Evolutionary conservation across 2,113 vertebrate genomes (phyloP), one percentile per base, ranked within the genome.

Genomic region (Protomyctophum bolini): DNA sequence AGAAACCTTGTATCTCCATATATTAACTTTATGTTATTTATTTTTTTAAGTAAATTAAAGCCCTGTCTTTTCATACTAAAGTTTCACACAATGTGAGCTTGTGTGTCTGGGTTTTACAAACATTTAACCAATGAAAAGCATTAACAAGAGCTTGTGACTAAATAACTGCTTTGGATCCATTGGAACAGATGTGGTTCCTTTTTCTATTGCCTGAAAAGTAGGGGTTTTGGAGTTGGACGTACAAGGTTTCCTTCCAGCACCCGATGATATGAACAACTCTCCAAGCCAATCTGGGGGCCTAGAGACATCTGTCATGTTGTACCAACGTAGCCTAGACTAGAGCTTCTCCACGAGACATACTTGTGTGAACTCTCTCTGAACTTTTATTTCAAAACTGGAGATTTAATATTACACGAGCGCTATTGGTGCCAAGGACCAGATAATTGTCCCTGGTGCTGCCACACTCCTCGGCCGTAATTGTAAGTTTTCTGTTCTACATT

Each of bases 301-400:
- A 75, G 70, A 73, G 33, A 0, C 78, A 82, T 86, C 68, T 82
- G 74, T 82, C 76, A 61, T 75, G 81, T 81, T 79, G 69, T 83
- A 86, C 79, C 73, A 83, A 71, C 75, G 66, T 70, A 70, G 69
- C 77, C 79, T 46, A 41, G 67, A 89, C 79, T 46, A 41, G 67
- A 89, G 86, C 75, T 12, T 11, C 62, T 83, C 77, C 75, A 66
- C 11, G 52, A 76, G 76, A 73, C 79, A 4, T 48, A 81, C 69
- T 82, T 86, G 33, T 82, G 69, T 72, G 80, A 86, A 82, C 78
- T 86, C 66, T 54, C 58, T 80, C 66, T 76, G 76, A 84, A 82
- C 67, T 86, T 70, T 79, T 81, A 66, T 51, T 64, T 77, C 76
- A 81, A 83, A 79, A 77, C 63, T 21, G 51, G 2, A 80, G 71